These are phyloP conservation scores for Scaptomyza graminum DNA, from an alignment of 1,140 invertebrate species.

Conservation along the genomic window DNA sequence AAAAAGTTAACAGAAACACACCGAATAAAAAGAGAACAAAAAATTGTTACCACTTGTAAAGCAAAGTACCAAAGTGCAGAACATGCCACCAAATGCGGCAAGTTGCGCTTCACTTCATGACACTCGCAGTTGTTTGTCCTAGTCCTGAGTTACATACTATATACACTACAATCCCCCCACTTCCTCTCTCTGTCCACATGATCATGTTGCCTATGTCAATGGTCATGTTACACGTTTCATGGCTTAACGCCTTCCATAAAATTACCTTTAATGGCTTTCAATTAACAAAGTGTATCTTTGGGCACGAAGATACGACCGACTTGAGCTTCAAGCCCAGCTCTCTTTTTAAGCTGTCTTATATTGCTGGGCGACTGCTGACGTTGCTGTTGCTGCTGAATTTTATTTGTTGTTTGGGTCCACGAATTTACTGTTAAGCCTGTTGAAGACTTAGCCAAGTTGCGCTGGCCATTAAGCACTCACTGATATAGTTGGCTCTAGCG, in stretches of 20 bases:
- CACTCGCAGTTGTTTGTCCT: constrained; percentile 45
- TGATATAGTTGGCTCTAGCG: constrained; percentile 22
- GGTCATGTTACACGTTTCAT: constrained; percentile 84
- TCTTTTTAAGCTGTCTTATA: constrained; percentile 1
- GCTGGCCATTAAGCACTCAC: constrained; percentile 41
- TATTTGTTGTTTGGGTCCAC: constrained; percentile 39
- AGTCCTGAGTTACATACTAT: constrained; percentile 8
- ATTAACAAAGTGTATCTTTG: constrained; percentile 83
- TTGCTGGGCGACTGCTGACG: constrained; percentile 3
- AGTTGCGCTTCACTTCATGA: constrained; percentile 56
- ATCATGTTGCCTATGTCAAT: constrained; percentile 73
- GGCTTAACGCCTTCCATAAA: constrained; percentile 84
- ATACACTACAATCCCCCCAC: background rate
- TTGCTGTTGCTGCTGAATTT: constrained; percentile 12
- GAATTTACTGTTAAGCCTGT: constrained; percentile 78
- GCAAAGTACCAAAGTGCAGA: constrained; percentile 42
- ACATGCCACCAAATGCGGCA: constrained; percentile 50
- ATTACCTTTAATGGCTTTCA: constrained; percentile 84
- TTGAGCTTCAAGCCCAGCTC: constrained; percentile 41
- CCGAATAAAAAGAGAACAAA: constrained; percentile 5
- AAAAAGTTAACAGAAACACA: background rate
- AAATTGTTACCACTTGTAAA: constrained; percentile 64
- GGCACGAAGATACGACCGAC: constrained; percentile 67
- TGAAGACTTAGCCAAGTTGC: constrained; percentile 18
- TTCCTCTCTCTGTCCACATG: background rate